These are phyloP conservation scores for Drosophila baimaii DNA, from an alignment of 1,140 invertebrate genomes.

Conservation along the genomic window DNA sequence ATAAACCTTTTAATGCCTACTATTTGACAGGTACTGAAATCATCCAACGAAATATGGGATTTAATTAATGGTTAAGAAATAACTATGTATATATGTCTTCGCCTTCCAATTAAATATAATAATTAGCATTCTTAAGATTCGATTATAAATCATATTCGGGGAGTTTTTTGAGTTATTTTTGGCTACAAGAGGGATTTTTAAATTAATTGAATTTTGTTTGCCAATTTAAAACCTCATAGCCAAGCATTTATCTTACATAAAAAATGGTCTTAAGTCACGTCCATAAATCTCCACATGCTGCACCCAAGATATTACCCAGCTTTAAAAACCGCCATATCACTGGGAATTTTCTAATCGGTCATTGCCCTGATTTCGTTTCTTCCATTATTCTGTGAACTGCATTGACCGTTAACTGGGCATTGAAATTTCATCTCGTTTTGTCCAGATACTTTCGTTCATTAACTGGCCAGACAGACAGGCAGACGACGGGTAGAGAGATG, in stretches of 20 bases:
- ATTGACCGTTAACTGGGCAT: constrained; percentile 38
- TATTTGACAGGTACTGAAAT: neutral
- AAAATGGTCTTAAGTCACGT: neutral
- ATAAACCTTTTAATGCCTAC: too few species aligned
- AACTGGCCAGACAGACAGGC: constrained; percentile 28
- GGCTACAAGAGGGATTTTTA: too few species aligned
- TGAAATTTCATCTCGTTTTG: constrained; percentile 10
- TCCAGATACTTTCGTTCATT: constrained; percentile 37
- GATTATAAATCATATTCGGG: neutral
- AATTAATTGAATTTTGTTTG: neutral
- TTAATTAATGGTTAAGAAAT: neutral
- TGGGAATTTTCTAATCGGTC: constrained; percentile 60
- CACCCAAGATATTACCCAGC: constrained; percentile 1
- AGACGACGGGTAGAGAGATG: neutral
- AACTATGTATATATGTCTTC: too few species aligned
- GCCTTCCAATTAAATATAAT: constrained; percentile 1
- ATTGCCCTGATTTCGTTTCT: constrained; percentile 46
- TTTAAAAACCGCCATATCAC: constrained; percentile 21
- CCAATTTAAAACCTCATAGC: neutral
- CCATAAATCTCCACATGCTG: neutral
- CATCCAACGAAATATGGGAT: neutral
- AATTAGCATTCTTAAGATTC: neutral
- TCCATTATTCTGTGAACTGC: constrained; percentile 28
- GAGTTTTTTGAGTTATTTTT: neutral
- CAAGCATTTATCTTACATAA: neutral